These are phyloP conservation scores for Hippoglossus stenolepis DNA, from an alignment of 2,113 vertebrate genomes.

Conservation along the genomic window DNA sequence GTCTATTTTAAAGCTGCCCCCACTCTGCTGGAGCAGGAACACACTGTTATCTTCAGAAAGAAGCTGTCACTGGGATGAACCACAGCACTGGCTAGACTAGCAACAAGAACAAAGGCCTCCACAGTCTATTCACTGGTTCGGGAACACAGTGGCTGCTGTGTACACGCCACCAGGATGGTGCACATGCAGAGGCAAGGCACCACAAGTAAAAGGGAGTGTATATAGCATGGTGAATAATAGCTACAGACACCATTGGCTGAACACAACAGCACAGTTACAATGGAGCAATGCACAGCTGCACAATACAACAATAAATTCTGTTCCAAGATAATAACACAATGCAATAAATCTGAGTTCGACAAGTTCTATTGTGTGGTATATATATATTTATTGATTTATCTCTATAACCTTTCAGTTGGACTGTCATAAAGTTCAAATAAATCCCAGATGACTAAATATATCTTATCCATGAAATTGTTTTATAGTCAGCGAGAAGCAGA, in stretches of 20 bases:
- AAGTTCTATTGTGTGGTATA: too few species aligned
- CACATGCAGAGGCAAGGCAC: constrained; percentile 56
- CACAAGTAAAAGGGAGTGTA: constrained; percentile 31
- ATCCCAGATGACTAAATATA: not conserved
- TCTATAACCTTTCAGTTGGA: not conserved
- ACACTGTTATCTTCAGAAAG: constrained; percentile 64
- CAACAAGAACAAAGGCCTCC: constrained; percentile 66
- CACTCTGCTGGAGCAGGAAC: constrained; percentile 50
- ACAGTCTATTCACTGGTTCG: constrained; percentile 63
- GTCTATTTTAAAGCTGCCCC: constrained; percentile 65
- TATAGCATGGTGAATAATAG: constrained; percentile 35
- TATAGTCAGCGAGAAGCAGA: not conserved
- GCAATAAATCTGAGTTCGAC: too few species aligned
- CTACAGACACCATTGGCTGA: constrained; percentile 42
- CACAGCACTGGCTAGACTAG: constrained; percentile 49
- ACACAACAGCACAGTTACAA: constrained; percentile 19
- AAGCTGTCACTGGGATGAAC: constrained; percentile 62
- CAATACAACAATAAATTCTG: constrained; percentile 1
- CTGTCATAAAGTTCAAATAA: not conserved
- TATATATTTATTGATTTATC: not conserved
- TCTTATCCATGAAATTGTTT: not conserved
- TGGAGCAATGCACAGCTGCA: not conserved
- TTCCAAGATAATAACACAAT: too few species aligned
- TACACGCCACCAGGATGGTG: constrained; percentile 15
- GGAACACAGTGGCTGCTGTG: constrained; percentile 60